Percentiles rank a stretch among this genome's conserved stretches.
phyloP scores from a whole-genome alignment of 2,113 vertebrate genomes.

The Callospermophilus lateralis region DNA sequence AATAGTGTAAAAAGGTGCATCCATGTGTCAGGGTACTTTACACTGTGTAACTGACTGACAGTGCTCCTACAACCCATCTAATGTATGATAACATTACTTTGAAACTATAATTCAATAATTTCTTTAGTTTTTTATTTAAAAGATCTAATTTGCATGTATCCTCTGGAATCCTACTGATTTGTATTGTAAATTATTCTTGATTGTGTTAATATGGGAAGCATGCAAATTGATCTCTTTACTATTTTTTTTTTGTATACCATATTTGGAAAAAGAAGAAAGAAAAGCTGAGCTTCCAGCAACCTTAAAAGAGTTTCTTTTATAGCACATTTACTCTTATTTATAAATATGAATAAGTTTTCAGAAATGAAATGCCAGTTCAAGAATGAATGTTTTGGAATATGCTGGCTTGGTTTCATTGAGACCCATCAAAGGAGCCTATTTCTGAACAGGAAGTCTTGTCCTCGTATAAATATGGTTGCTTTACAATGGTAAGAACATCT shows the following conservation, averaged over 20 bases:
- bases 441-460: conserved; percentile 34
- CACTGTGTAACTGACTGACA: background rate
- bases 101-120: conserved; percentile 82
- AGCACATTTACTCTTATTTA: conserved; percentile 65
- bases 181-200: conserved; percentile 78
- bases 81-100: conserved; percentile 64
- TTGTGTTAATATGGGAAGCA: conserved; percentile 76
- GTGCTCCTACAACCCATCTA: background rate
- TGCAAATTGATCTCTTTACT: conserved; percentile 80
- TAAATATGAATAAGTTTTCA: conserved; percentile 56
- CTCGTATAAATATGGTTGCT: conserved; percentile 64
- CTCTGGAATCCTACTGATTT: conserved; percentile 74
- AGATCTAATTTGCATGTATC: conserved; percentile 82
- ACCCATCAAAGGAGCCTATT: conserved; percentile 43
- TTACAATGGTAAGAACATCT: conserved; percentile 40
- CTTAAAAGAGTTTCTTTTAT: conserved; percentile 60
- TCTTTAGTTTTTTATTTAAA: conserved; percentile 69
- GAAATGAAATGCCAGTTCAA: conserved; percentile 34
- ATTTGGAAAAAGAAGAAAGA: conserved; percentile 41
- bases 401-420: background rate
- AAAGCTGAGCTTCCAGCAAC: conserved; percentile 73
- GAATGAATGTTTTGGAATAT: conserved; percentile 65
- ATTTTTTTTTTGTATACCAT: conserved; percentile 68
- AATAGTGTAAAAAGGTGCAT: background rate
- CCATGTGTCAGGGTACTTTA: background rate